phyloP scores from a whole-genome alignment of 2,888 invertebrate species.

The Sarcophaga caerulescens region DNA sequence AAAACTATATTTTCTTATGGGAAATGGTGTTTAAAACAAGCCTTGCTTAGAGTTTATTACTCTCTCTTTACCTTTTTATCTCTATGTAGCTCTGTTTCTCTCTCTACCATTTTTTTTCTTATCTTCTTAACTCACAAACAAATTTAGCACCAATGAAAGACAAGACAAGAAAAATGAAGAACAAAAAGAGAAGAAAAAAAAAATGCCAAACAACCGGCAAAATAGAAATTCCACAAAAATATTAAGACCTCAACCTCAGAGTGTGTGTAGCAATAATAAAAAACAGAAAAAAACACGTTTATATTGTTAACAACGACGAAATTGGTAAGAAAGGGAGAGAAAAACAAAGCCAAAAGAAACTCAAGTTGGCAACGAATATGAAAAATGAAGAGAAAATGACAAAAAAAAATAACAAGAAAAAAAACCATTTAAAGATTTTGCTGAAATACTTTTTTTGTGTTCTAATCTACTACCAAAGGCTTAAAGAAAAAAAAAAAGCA shows the following conservation, averaged over 20 bases:
- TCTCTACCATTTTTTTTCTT: neutral
- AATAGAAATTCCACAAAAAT: slow-evolving; percentile 56
- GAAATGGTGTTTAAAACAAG: slow-evolving; percentile 48
- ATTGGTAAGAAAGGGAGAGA: slow-evolving; percentile 42
- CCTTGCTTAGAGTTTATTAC: slow-evolving; percentile 28
- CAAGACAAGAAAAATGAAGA: slow-evolving; percentile 6
- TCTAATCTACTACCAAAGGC: neutral
- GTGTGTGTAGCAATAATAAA: neutral
- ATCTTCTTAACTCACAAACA: neutral
- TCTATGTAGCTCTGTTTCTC: neutral
- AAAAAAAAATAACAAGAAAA: neutral
- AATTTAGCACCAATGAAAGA: slow-evolving; percentile 32
- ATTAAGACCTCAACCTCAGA: slow-evolving; percentile 43
- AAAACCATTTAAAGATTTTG: slow-evolving; percentile 39
- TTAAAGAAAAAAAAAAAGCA: slow-evolving; percentile 15
- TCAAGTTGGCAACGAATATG: slow-evolving; percentile 40
- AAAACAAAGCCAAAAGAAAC: slow-evolving; percentile 26
- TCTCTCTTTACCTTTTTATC: neutral
- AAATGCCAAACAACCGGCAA: slow-evolving; percentile 63
- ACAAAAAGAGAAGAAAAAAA: slow-evolving; percentile 5
- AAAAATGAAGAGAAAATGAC: neutral
- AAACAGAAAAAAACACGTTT: slow-evolving; percentile 50
- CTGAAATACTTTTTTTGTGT: slow-evolving; percentile 37
- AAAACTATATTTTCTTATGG: neutral
- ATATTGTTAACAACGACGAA: slow-evolving; percentile 47